A percentile compares a stretch with the other conserved stretches of the same genome.
Conservation (phyloP, 2,888 invertebrate genomes). For the Andrena bicolor region DNA sequence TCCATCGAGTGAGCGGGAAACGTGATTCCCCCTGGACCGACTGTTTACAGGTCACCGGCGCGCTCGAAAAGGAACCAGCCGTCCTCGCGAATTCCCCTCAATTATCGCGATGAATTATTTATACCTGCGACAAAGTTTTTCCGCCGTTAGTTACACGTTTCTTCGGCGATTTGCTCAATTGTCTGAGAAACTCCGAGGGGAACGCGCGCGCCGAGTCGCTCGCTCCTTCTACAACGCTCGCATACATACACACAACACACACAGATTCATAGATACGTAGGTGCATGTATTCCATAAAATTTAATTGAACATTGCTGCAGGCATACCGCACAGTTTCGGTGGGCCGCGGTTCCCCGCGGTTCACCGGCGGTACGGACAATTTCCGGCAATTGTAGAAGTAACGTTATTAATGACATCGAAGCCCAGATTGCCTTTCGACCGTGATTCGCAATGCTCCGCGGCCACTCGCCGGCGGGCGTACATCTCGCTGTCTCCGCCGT, state of each 20-base stretch:
- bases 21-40: neutral
- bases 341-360: constrained; percentile 19
- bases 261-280: neutral
- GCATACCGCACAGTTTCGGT: constrained; percentile 30
- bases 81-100: neutral
- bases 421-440: constrained; percentile 77
- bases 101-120: constrained; percentile 8
- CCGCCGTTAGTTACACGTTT: neutral
- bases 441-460: constrained; percentile 22
- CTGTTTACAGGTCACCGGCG: constrained; percentile 7
- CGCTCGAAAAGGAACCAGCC: neutral
- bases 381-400: constrained; percentile 62
- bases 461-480: neutral
- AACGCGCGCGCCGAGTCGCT: neutral
- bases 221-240: neutral
- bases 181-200: neutral
- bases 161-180: constrained; percentile 11
- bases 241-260: neutral
- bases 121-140: neutral
- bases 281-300: constrained; percentile 55
- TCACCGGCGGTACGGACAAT: constrained; percentile 52
- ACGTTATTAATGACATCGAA: constrained; percentile 77
- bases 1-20: constrained; percentile 10
- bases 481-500: neutral
- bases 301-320: constrained; percentile 53